Evolutionary conservation across 1,140 invertebrate genomes (phyloP).

Genomic region (Micrasema minimum): DNA sequence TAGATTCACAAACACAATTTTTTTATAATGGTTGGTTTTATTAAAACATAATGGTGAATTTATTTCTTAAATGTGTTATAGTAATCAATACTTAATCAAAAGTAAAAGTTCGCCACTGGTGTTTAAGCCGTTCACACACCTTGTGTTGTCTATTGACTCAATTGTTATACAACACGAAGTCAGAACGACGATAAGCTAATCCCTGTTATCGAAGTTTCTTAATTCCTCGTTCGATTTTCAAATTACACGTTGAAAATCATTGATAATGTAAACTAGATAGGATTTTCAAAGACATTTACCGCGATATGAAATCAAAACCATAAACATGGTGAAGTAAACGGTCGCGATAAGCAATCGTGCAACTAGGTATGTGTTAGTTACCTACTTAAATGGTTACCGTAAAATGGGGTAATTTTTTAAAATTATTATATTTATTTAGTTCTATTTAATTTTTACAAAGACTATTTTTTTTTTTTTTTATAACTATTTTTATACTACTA

Average conservation of each 20-base stretch:
- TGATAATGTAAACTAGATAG: constrained; percentile 46
- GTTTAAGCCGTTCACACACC: constrained; percentile 7
- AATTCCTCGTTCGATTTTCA: constrained; percentile 51
- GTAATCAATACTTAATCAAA: not conserved
- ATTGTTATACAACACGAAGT: constrained; percentile 28
- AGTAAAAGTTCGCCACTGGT: not conserved
- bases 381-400: not conserved
- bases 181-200: constrained; percentile 49
- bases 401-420: not conserved
- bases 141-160: constrained; percentile 23
- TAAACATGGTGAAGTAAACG: constrained; percentile 42
- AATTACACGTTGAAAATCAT: constrained; percentile 51
- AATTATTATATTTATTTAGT: not conserved
- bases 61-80: not conserved
- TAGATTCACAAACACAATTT: not conserved
- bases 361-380: not conserved
- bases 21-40: not conserved
- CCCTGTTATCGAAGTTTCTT: constrained; percentile 48
- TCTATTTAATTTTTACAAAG: not conserved
- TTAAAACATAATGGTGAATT: not conserved
- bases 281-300: constrained; percentile 47
- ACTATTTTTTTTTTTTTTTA: not conserved
- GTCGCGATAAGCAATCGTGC: constrained; percentile 13
- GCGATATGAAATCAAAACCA: constrained; percentile 52
- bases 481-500: not conserved